Conservation (phyloP, 2,113 vertebrate species). For the Fregata magnificens region DNA sequence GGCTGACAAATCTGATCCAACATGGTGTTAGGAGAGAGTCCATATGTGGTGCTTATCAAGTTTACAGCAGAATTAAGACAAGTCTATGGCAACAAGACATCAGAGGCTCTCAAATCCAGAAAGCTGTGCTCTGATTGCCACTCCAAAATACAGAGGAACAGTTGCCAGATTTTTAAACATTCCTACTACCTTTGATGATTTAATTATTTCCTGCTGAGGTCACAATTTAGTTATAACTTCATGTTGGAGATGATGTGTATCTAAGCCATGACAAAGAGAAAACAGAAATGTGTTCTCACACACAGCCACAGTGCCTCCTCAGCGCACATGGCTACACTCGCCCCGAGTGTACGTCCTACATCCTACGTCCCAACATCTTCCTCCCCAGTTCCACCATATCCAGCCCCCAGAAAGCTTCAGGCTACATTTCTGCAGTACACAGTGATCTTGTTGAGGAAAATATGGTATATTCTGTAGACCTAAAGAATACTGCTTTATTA, state of each 20-base stretch:
- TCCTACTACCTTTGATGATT: neutral
- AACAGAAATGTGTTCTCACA: neutral
- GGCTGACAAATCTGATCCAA: neutral
- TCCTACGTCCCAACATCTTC: neutral
- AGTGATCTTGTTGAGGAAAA: neutral
- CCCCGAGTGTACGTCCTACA: too few species aligned
- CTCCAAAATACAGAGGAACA: neutral
- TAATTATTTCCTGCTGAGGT: neutral
- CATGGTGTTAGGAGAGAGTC: neutral
- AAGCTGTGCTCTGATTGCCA: neutral
- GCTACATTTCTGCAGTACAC: neutral
- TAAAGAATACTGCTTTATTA: neutral
- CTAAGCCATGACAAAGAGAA: neutral
- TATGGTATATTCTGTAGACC: neutral
- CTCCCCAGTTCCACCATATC: neutral
- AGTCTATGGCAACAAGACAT: neutral
- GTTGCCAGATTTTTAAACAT: neutral
- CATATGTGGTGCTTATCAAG: neutral
- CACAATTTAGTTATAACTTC: neutral
- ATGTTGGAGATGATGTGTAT: neutral
- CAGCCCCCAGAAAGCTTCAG: neutral
- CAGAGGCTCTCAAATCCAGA: neutral
- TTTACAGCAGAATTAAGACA: neutral
- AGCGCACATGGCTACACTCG: rapidly evolving
- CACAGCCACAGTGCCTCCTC: too few species aligned